Evolutionary conservation across 1,140 invertebrate species (phyloP), one percentile per base, ranked within the genome.

Genomic region (Drosophila rhopaloa): DNA sequence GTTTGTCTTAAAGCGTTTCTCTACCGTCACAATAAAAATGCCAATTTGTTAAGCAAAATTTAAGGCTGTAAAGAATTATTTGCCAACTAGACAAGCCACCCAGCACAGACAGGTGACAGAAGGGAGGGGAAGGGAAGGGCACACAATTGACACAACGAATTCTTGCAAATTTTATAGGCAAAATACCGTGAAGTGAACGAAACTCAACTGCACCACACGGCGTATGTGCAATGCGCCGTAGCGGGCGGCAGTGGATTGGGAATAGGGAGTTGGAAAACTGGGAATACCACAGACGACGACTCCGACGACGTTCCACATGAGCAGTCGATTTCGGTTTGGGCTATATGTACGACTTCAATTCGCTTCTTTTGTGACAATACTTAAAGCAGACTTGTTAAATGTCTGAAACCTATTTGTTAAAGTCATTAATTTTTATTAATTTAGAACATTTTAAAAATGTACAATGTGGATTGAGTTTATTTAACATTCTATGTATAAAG

Each of bases 81-180:
- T 86, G 43, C 59, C 44, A 74, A 48, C 57, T 41, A 77, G 73
- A 66, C 73, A 57, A 59, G 47, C 43, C 54, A 67, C 32, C 40
- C 46, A 32, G 40, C 8, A 11, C 24, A 71, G 59, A 48, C 47
- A 37, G 41, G 9, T 40, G 57, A 38, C 32, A 35, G 29, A 16
- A 29, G 54, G 27, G 16, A 46, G 57, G 38, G 8, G 38, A 5
- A 29, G 16, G 19, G 10, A 47, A 11, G 14, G 35, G 24, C 41
- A 55, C 62, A 84, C 81, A 84, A 85, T 85, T 81, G 81, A 78
- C 81, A 85, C 73, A 85, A 66, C 51, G 77, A 75, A 81, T 86
- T 81, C 74, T 62, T 78, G 75, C 47, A 71, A 81, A 86, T 81
- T 78, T 78, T 43, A 62, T 81, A 68, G 67, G 76, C 72, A 79